Base-by-base conservation (phyloP, 2,888 invertebrate species). In the Mythimna albipuncta region DNA sequence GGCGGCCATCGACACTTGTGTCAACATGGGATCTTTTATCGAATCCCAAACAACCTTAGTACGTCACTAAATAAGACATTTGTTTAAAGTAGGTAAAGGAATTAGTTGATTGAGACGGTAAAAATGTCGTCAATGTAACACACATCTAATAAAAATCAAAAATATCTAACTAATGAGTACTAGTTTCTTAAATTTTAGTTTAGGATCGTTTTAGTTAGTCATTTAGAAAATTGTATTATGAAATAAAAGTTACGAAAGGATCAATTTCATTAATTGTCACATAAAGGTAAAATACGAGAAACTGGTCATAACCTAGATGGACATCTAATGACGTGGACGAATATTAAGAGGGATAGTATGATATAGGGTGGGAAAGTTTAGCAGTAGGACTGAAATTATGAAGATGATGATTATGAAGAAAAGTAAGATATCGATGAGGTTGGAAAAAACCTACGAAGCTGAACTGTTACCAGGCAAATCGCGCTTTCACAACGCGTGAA, bases 1-100 rank as follows among this genome's bases (percentile, higher is more conserved):
- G 64, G 63, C 70, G 69, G 65, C 75, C 64, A 79, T 63, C 63
- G 61, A 68, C 88, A 87, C 77, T 79, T 87, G 87, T 75, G 65
- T 69, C 80, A 87, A 87, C 68, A 75, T 47, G 32, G 57, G 19
- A 70, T 69, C 69, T 84, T 84, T 74, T 78, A 80, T 55, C 38
- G 3, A 67, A 64, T 59, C 35, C 81, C 66, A 69, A 73, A 69
- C 82, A 67, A 70, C 64, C 57, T 63, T 58, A 65, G 70, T 77
- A 58, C 82, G 82, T 82, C 85, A 84, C 38, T 59, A 58, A 72
- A 61, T 57, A 69, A n/a, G 9, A 5, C 44, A 21, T 75, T 71
- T 79, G 57, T 68, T 38, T 19, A 64, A 81, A 52, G 52, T 58
- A 38, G 54, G 50, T n/a, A 50, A 52, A 70, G 10, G 13, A 54